Conservation (phyloP, 2,797 vertebrate species). For the Emys orbicularis region DNA sequence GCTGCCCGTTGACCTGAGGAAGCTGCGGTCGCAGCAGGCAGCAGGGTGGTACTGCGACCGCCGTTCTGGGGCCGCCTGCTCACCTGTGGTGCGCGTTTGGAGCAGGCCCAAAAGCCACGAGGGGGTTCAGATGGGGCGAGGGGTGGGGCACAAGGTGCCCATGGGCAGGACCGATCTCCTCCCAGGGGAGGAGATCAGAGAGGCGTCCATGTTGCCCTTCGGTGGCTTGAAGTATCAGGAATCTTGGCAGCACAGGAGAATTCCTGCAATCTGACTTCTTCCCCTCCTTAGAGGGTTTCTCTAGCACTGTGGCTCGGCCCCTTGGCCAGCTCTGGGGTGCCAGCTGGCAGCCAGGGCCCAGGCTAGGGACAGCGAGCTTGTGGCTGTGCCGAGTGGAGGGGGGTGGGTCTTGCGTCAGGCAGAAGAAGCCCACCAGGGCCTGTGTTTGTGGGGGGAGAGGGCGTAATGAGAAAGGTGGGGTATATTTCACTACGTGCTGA, state of each 20-base stretch:
- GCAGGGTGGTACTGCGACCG: background rate
- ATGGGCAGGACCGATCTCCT: too few relatives aligned
- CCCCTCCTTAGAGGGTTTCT: background rate
- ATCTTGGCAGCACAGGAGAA: background rate
- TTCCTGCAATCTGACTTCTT: background rate
- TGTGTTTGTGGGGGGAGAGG: background rate
- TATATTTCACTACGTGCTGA: background rate
- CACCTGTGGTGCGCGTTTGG: background rate
- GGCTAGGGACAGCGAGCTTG: background rate
- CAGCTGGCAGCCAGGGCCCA: background rate
- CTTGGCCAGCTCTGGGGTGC: background rate
- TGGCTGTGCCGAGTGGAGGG: background rate
- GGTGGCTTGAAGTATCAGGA: background rate
- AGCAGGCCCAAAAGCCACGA: background rate
- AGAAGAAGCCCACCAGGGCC: background rate
- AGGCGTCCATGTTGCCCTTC: too few relatives aligned
- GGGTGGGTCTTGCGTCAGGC: background rate
- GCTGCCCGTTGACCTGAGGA: background rate
- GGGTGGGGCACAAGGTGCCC: background rate
- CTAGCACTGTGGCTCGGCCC: background rate
- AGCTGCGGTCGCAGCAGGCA: background rate
- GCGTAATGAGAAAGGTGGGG: background rate
- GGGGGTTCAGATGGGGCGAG: background rate
- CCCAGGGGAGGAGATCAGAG: background rate
- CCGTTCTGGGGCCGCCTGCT: background rate